A percentile compares a stretch with the other conserved stretches of the same genome.
Conservation (phyloP, 2,797 vertebrate genomes). For the Tympanoctomys barrerae region DNA sequence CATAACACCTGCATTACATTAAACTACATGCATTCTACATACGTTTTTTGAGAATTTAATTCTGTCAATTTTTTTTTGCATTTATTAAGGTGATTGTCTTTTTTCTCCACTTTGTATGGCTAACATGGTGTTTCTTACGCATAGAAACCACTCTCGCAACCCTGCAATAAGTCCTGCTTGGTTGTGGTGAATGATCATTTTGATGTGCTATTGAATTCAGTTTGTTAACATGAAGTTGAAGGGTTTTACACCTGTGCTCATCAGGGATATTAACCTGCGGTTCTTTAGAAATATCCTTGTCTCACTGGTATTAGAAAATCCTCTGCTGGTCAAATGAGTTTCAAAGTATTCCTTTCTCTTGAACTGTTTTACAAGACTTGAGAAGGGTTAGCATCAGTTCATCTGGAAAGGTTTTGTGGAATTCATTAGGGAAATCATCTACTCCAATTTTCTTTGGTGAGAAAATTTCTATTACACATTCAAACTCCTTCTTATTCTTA, state of each 20-base stretch:
- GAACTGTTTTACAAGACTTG: background rate
- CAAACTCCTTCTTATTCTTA: background rate
- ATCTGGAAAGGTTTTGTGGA: background rate
- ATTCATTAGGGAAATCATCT: background rate
- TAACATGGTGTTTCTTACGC: background rate
- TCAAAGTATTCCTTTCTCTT: background rate
- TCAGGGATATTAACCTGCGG: background rate
- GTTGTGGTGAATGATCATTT: background rate
- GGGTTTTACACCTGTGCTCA: background rate
- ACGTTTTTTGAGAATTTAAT: background rate
- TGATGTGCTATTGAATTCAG: too few species aligned
- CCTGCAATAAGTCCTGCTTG: background rate
- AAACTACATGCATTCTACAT: too few species aligned
- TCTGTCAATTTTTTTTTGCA: background rate
- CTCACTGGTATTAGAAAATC: background rate
- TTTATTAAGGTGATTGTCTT: background rate
- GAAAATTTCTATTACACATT: background rate
- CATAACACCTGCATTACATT: background rate
- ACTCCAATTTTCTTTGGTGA: background rate
- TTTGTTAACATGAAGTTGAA: background rate
- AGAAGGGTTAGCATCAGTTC: background rate
- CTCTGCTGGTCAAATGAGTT: background rate
- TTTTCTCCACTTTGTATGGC: background rate
- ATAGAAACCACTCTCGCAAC: background rate
- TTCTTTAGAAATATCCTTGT: background rate